Evolutionary conservation across 1,140 invertebrate genomes (phyloP).

Genomic region (Leptopilina boulardi): DNA sequence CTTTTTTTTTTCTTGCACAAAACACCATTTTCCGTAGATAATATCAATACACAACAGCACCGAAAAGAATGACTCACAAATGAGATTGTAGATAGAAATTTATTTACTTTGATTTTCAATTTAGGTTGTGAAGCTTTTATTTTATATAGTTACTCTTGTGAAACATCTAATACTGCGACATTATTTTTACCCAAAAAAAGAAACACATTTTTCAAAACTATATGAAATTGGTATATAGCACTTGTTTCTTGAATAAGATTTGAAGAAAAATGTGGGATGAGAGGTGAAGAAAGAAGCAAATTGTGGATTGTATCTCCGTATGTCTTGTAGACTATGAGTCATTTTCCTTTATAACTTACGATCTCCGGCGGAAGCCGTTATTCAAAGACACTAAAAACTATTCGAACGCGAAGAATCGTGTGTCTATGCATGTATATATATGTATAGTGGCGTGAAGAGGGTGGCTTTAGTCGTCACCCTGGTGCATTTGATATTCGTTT

Average conservation of each 20-base stretch:
- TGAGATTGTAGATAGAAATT: no score
- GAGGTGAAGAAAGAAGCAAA: neutral
- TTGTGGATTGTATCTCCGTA: conserved; percentile 6
- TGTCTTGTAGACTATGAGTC: conserved; percentile 26
- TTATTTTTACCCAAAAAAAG: no score
- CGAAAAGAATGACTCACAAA: no score
- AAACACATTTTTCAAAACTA: neutral
- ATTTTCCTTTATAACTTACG: conserved; percentile 27
- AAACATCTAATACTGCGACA: no score
- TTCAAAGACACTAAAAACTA: conserved; percentile 26
- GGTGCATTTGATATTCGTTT: conserved; percentile 13
- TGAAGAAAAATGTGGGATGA: neutral
- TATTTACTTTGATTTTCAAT: no score
- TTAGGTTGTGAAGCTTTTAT: no score
- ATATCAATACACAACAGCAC: no score
- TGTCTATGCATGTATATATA: neutral
- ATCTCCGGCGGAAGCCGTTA: conserved; percentile 29
- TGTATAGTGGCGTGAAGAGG: neutral
- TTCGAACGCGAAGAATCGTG: conserved; percentile 23
- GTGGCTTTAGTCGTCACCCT: neutral
- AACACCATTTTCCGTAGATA: no score
- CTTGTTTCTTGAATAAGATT: neutral
- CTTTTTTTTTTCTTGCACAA: neutral
- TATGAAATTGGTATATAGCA: neutral
- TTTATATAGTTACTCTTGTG: no score